Percentiles rank a stretch among this genome's conserved stretches.
phyloP scores from a whole-genome alignment of 2,888 invertebrate species.

The Bugulina stolonifera region DNA sequence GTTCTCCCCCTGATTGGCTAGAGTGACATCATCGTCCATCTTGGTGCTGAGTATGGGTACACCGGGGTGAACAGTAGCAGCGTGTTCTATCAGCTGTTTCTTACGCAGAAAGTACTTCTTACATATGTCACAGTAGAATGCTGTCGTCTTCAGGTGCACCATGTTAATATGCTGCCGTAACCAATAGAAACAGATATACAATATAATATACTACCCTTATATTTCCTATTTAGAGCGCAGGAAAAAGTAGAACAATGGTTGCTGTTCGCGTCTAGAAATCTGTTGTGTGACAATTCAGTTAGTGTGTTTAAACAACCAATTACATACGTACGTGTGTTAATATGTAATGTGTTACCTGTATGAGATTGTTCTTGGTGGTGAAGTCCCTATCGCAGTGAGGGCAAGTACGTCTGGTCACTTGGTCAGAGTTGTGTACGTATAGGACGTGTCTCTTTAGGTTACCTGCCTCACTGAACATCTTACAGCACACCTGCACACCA shows the following conservation, averaged over 20 bases:
- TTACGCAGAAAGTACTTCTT: slow-evolving; percentile 13
- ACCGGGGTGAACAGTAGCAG: not conserved
- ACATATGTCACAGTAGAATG: slow-evolving; percentile 20
- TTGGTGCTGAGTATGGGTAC: slow-evolving; percentile 10
- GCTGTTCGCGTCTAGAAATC: no score
- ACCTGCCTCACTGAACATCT: slow-evolving; percentile 21
- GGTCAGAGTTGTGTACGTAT: not conserved
- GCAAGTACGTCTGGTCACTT: not conserved
- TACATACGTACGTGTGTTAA: no score
- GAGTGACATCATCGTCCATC: not conserved
- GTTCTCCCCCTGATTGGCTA: not conserved
- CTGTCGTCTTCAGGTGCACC: slow-evolving; percentile 3
- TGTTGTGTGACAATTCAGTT: no score
- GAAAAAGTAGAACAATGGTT: no score
- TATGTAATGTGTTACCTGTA: no score
- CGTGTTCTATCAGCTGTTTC: slow-evolving; percentile 17
- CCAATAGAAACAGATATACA: not conserved
- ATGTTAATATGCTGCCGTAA: not conserved
- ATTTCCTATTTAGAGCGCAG: no score
- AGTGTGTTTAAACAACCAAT: no score
- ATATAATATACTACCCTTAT: not conserved
- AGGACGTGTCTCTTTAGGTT: slow-evolving; percentile 17
- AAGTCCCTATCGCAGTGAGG: slow-evolving; percentile 10
- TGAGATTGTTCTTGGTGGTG: slow-evolving; percentile 16
- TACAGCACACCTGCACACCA: not conserved